Evolutionary conservation across 2,797 vertebrate species (phyloP).

Genomic region (Babyrousa celebensis): DNA sequence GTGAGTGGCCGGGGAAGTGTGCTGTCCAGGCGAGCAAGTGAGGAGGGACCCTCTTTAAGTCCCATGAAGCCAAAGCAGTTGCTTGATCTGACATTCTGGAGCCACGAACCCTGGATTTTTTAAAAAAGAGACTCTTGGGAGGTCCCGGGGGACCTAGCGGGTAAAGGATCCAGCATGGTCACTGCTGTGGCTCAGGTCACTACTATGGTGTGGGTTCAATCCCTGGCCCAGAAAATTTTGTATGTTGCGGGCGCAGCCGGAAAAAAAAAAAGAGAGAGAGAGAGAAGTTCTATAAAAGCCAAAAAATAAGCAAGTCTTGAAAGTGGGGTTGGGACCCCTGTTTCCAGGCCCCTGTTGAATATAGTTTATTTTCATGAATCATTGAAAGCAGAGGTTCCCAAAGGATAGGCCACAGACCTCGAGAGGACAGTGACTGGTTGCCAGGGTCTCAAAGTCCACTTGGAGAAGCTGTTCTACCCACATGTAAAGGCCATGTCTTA

Average conservation of each 20-base stretch:
- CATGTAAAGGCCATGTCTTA: accelerated
- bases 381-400: not conserved
- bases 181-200: too few relatives aligned
- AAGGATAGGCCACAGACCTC: not conserved
- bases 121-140: not conserved
- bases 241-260: too few relatives aligned
- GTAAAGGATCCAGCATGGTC: too few relatives aligned
- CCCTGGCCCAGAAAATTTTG: too few relatives aligned
- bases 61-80: not conserved
- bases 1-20: not conserved
- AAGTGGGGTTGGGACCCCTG: not conserved
- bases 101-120: not conserved
- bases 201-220: too few relatives aligned
- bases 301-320: not conserved
- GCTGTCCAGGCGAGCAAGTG: not conserved
- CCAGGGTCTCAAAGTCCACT: not conserved
- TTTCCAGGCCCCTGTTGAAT: not conserved
- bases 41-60: not conserved
- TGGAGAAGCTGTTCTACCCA: not conserved
- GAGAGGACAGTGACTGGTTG: not conserved
- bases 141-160: too few relatives aligned
- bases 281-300: too few relatives aligned
- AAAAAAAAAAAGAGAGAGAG: too few relatives aligned
- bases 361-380: not conserved
- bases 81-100: not conserved